Percentiles rank a stretch among this genome's conserved stretches.
Conservation (phyloP, 2,113 vertebrate genomes). For the Aviceda subcristata region DNA sequence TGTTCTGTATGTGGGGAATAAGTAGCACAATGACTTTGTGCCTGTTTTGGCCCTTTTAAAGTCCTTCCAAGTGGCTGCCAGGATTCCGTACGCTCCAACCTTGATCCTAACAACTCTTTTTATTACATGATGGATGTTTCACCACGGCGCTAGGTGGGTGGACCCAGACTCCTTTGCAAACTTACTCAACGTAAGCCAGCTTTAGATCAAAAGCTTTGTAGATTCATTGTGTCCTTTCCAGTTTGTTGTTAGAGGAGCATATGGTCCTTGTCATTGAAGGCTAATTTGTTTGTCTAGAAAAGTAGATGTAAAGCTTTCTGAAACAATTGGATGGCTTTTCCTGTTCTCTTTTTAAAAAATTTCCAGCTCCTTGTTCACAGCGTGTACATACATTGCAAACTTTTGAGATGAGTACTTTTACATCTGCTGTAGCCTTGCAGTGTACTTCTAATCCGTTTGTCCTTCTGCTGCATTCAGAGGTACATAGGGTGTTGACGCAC, state of each 20-base stretch:
- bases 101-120: background rate
- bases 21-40: background rate
- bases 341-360: fast-evolving
- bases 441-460: background rate
- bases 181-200: background rate
- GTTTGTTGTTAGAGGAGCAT: background rate
- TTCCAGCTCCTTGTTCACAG: background rate
- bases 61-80: background rate
- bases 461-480: background rate
- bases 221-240: background rate
- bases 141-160: background rate
- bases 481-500: background rate
- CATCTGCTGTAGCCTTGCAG: background rate
- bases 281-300: background rate
- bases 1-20: background rate
- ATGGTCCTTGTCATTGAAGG: background rate
- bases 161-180: background rate
- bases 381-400: background rate
- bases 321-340: background rate
- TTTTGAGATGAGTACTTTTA: background rate
- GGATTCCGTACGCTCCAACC: background rate
- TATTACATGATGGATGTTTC: background rate
- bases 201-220: background rate
- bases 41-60: background rate
- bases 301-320: background rate